A percentile compares a stretch with the other conserved stretches of the same genome.
Conservation (phyloP, 2,888 invertebrate genomes). For the Nephrotoma appendiculata region DNA sequence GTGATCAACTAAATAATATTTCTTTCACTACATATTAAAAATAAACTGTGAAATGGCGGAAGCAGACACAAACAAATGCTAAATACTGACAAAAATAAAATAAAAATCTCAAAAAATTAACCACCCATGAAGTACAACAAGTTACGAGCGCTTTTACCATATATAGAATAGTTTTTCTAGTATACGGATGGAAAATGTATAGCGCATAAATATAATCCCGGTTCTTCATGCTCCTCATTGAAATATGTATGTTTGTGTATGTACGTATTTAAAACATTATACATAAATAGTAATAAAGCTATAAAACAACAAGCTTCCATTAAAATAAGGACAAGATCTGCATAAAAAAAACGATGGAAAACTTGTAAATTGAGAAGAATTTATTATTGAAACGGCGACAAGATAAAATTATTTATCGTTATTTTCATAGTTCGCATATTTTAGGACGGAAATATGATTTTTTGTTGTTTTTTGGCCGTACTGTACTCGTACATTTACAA, state of each 20-base stretch:
- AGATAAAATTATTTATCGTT: not conserved
- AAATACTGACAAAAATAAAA: not conserved
- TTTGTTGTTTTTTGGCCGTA: not conserved
- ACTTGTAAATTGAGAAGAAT: not conserved
- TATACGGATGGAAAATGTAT: not conserved
- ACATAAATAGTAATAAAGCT: not conserved
- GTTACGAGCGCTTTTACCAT: not conserved
- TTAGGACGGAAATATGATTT: not conserved
- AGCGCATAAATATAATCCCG: not conserved
- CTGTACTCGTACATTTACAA: not conserved
- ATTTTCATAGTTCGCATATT: not conserved
- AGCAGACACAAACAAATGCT: not conserved
- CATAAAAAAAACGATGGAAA: not conserved
- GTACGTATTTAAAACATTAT: not conserved
- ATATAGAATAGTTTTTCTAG: not conserved
- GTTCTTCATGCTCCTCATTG: not conserved
- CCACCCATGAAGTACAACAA: not conserved
- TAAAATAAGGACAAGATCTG: not conserved
- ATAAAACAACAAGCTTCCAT: not conserved
- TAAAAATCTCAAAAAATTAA: not conserved
- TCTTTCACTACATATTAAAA: no score
- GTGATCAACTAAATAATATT: no score
- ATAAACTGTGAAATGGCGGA: no score
- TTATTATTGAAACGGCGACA: not conserved
- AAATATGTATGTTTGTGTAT: not conserved